These are phyloP conservation scores for Bombycilla garrulus DNA, from an alignment of 2,113 vertebrate species.

Conservation along the genomic window DNA sequence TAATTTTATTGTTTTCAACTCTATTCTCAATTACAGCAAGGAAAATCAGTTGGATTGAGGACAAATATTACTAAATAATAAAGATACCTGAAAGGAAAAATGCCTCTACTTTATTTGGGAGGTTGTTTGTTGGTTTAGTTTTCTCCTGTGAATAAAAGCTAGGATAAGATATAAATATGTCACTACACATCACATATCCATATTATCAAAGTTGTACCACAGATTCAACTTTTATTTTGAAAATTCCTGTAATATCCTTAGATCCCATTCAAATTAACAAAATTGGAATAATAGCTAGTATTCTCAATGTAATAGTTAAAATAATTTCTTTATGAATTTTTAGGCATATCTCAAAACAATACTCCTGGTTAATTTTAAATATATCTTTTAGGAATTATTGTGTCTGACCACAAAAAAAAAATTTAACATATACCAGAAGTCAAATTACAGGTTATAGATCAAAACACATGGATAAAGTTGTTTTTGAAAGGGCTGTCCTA, in stretches of 20 bases:
- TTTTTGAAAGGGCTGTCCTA: background rate
- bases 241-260: background rate
- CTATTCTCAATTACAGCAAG: background rate
- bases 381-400: background rate
- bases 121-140: fast-evolving
- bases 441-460: background rate
- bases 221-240: background rate
- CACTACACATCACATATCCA: fast-evolving
- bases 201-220: background rate
- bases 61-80: background rate
- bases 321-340: background rate
- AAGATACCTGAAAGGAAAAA: background rate
- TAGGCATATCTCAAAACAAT: background rate
- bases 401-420: background rate
- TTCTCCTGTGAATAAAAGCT: background rate
- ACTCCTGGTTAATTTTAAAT: background rate
- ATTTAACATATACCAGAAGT: background rate
- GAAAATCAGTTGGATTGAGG: background rate
- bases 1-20: background rate
- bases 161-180: background rate
- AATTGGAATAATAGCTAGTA: background rate
- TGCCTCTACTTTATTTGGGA: background rate
- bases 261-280: background rate
- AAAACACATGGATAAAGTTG: background rate
- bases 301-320: background rate